Evolutionary conservation across 2,888 invertebrate genomes (phyloP), one percentile per base, ranked within the genome.

Genomic region (Ophion slaviceki): DNA sequence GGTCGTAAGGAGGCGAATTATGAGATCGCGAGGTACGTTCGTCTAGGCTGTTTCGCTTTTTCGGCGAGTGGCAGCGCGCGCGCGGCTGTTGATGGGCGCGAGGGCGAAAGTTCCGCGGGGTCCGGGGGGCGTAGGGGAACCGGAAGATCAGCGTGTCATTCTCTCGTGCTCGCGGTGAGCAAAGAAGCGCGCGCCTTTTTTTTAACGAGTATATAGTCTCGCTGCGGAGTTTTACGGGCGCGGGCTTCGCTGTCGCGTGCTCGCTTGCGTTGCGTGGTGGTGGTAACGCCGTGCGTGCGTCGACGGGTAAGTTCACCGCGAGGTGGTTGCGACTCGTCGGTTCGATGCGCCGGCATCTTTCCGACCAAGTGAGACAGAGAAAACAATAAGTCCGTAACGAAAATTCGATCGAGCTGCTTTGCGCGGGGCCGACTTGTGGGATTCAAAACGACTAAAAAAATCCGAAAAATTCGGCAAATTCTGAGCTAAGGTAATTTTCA

Each of bases 151-250:
- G 20, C 20, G 68, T 45, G 64, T 66, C 8, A 66, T 57, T 77
- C 28, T 62, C 62, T 4, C 24, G 7, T 28, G 62, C 10, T 24
- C 2, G 6, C 61, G 8, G 62, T 62, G 62, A 62, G 32, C 14
- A 14, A 47, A 47, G 10, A 10, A 47, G 57, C 47, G 79, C 79
- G 53, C 80, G 71, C 67, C 17, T 53, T 72, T 71, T 62, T 66
- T 71, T 62, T 36, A 45, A 8, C 45, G 47, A 47, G 47, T 11
- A 47, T 45, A 45, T 11, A 45, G 45, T 45, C 8, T 47, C 47
- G 47, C 79, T 70, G 68, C 68, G 75, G 78, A 68, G 85, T 82
- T 85, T 85, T 81, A 78, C 79, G 82, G 75, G 47, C 47, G 11
- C 47, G 47, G 14, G 47, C 2, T 47, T 47, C 74, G 64, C 66